Base-by-base conservation (phyloP, 2,888 invertebrate genomes). In the Polydrusus tereticollis region DNA sequence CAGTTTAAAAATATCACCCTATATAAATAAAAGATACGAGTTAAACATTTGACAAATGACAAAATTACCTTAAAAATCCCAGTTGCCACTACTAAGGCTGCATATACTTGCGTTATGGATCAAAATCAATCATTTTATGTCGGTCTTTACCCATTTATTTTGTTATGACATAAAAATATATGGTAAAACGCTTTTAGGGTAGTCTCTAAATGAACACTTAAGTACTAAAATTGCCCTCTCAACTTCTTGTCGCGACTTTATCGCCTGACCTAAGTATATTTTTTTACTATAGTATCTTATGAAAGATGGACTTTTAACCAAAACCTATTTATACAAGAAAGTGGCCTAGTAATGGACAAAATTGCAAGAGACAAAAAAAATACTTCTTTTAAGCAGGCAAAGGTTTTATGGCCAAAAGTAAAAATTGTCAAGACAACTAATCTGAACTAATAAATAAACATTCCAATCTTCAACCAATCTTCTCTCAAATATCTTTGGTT, bases 141-240 rank as follows among this genome's bases (percentile, higher is more conserved):
- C 16, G 16, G 41, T 16, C n/a, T 41, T 2, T 41, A 5, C 16
- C 41, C 41, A 41, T 41, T 41, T 41, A 41, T 41, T 41, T 41
- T 41, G 41, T 41, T 16, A 41, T 41, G n/a, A 47, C 21, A 47
- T 47, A 47, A 47, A 47, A 47, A 47, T 47, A 47, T 47, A 47
- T 21, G 21, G 47, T 47, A 21, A 47, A 47, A 21, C 23, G 47
- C 21, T 21, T 45, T 45, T 23, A 47, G 47, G 21, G n/a, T 47
- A 23, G 23, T 47, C 21, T 23, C n/a, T 21, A 47, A 47, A 47
- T 23, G 23, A 23, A 23, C 21, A 47, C 47, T 47, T 47, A 47
- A 47, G 47, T 23, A 21, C 21, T 47, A 21, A 47, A 47, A 47
- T 47, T 47, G 47, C n/a, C 21, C 21, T 47, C n/a, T 47, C n/a